Conservation (phyloP, 1,140 invertebrate species). For the Drosophila carrolli region DNA sequence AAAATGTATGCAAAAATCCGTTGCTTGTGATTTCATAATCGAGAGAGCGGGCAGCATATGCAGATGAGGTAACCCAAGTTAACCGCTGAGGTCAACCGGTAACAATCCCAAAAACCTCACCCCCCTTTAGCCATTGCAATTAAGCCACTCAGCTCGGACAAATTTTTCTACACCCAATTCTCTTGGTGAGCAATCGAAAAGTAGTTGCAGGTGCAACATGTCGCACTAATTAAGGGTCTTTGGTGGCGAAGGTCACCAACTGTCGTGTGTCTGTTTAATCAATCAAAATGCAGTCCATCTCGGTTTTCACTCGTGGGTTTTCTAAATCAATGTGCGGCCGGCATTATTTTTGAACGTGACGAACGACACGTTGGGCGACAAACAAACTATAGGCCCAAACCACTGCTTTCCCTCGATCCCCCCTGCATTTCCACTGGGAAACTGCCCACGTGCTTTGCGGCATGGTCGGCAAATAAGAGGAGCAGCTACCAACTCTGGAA, state of each 20-base stretch:
- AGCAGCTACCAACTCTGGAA: slow-evolving; percentile 10
- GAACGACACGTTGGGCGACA: slow-evolving; percentile 36
- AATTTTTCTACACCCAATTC: slow-evolving; percentile 39
- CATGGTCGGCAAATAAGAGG: slow-evolving; percentile 27
- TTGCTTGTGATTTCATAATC: slow-evolving; percentile 64
- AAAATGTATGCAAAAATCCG: slow-evolving; percentile 35
- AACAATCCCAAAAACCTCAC: slow-evolving; percentile 42
- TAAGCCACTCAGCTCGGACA: slow-evolving; percentile 36
- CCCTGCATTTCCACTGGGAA: not conserved
- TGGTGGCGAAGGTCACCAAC: slow-evolving; percentile 32
- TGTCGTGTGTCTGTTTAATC: slow-evolving; percentile 62
- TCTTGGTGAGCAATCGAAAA: slow-evolving; percentile 38
- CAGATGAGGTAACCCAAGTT: slow-evolving; percentile 68
- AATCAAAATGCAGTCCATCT: slow-evolving; percentile 59
- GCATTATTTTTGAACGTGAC: slow-evolving; percentile 51
- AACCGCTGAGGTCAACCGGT: slow-evolving; percentile 68
- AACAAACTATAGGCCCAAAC: slow-evolving; percentile 21
- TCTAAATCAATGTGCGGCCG: slow-evolving; percentile 1
- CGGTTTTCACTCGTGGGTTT: slow-evolving; percentile 19
- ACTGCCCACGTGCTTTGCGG: slow-evolving; percentile 56
- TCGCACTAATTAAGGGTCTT: slow-evolving; percentile 33
- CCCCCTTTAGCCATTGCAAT: slow-evolving; percentile 50
- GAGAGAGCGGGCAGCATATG: slow-evolving; percentile 44
- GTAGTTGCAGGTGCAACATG: slow-evolving; percentile 18
- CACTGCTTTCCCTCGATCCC: slow-evolving; percentile 1